phyloP scores from a whole-genome alignment of 1,140 invertebrate species.

The Drosophila equinoxialis region DNA sequence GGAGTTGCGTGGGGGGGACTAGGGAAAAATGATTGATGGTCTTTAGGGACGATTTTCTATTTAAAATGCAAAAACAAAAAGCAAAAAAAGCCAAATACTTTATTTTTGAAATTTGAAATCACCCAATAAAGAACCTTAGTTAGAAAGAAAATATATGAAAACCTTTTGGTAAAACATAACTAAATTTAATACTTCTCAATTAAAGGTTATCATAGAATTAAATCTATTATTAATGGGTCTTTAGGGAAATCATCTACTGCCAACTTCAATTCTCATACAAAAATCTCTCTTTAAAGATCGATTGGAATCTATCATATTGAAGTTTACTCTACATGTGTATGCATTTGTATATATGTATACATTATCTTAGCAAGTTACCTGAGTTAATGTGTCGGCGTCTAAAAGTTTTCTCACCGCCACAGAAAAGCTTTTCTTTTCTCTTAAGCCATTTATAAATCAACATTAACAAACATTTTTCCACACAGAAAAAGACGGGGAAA shows the following conservation, averaged over 20 bases:
- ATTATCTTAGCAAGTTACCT: not conserved
- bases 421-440: not conserved
- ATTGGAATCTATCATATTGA: no score
- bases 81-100: conserved; percentile 11
- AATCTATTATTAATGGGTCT: no score
- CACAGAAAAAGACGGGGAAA: not conserved
- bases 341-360: not conserved
- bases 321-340: no score
- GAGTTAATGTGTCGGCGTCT: not conserved
- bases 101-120: not conserved
- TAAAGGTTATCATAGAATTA: no score
- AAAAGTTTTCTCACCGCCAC: conserved; percentile 19
- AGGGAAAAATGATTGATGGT: conserved; percentile 74
- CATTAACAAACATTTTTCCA: conserved; percentile 63
- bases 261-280: no score
- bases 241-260: no score
- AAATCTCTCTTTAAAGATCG: no score
- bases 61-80: conserved; percentile 44
- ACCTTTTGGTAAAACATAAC: no score
- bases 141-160: no score
- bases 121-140: not conserved
- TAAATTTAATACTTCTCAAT: no score
- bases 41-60: conserved; percentile 57
- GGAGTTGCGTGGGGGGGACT: conserved; percentile 14
- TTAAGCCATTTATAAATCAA: conserved; percentile 45